These are phyloP conservation scores for Acanthis flammea DNA, from an alignment of 2,797 vertebrate genomes.

Conservation along the genomic window DNA sequence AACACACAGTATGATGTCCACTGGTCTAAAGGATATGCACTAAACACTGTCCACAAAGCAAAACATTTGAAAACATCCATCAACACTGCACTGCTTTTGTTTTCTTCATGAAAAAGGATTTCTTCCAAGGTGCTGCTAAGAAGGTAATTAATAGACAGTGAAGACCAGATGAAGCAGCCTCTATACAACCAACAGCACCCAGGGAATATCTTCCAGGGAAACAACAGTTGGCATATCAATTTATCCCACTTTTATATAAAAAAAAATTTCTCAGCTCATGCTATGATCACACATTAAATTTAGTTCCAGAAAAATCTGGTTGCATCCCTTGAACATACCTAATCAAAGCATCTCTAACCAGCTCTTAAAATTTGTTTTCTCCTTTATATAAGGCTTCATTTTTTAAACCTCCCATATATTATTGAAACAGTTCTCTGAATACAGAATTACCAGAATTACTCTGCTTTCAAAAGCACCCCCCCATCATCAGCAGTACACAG, in stretches of 20 bases:
- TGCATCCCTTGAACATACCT: background rate
- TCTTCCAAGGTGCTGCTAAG: background rate
- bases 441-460: background rate
- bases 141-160: background rate
- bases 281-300: background rate
- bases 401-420: background rate
- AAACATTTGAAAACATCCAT: background rate
- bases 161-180: background rate
- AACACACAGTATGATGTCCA: background rate
- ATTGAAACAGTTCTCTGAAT: background rate
- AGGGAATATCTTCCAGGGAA: background rate
- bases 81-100: background rate
- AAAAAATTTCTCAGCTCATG: background rate
- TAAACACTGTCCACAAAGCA: background rate
- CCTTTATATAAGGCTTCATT: background rate
- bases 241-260: background rate
- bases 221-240: background rate
- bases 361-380: background rate
- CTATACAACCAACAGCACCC: background rate
- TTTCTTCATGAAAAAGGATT: background rate
- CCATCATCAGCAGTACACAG: background rate
- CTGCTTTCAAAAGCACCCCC: background rate
- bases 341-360: background rate
- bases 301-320: background rate
- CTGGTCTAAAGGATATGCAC: background rate